Evolutionary conservation across 2,113 vertebrate species (phyloP), one percentile per base, ranked within the genome.

Genomic region (Poeciliopsis retropinna): DNA sequence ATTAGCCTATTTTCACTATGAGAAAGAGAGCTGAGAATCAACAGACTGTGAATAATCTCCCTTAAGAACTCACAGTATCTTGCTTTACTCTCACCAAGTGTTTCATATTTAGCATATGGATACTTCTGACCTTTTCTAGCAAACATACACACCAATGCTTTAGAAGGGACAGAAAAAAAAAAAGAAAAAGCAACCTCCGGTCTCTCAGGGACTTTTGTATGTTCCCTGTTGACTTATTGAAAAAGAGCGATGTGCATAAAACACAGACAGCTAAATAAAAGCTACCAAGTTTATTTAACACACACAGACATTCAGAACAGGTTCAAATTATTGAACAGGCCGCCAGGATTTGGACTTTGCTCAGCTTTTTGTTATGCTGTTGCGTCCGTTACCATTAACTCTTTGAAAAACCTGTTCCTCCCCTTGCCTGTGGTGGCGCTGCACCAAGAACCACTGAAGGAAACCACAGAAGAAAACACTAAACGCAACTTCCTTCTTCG

Each of bases 21-120:
- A 66, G 79, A 57, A 47, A n/a, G 80, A 85, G 82, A 84, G 79
- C 71, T 75, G 27, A 80, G 72, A 84, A 6, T 79, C 79, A 84
- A 68, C 75, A 78, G 80, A 60, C 85, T 80, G 80, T 32, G 76
- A 73, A 83, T 85, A 87, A 85, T 64, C 47, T 47, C 6, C 29
- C 11, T 63, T 19, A 37, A 63, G 62, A 78, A 72, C 32, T 57
- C 29, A 7, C 17, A 32, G 27, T 13, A 34, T 74, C 47, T 60
- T 63, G 73, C 71, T 74, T 60, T 78, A 78, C 66, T 28, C 63
- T 31, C 27, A 41, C 29, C 4, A 47, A 44, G 37, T 12, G 3
- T 61, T 64, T 62, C 37, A 70, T 65, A 67, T 65, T 44, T 60
- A 31, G 29, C 71, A 67, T 60, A 63, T 62, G 65, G 37, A 64